Conservation (phyloP, 2,888 invertebrate genomes). For the Athalia rosae region DNA sequence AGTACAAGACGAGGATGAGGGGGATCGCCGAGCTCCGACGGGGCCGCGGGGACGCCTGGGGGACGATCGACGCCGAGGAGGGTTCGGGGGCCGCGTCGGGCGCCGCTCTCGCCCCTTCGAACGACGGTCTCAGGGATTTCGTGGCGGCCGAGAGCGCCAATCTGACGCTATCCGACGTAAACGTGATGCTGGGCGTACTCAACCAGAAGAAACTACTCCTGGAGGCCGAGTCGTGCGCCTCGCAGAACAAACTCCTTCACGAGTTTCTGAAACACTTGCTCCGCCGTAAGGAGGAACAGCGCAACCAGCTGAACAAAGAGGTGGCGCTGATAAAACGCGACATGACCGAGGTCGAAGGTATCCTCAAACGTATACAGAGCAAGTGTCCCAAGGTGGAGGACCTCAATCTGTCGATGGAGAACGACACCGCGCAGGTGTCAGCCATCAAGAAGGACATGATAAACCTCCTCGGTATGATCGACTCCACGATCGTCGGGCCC, state of each 20-base stretch:
- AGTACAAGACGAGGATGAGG: conserved; percentile 78
- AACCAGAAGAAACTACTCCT: conserved; percentile 86
- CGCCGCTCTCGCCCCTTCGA: conserved; percentile 72
- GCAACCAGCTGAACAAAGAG: conserved; percentile 81
- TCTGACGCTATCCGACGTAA: conserved; percentile 86
- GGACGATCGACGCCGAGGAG: conserved; percentile 55
- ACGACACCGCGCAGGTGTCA: conserved; percentile 49
- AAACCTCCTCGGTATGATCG: conserved; percentile 73
- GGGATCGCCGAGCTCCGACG: conserved; percentile 73
- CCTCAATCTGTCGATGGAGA: conserved; percentile 38
- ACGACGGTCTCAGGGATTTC: conserved; percentile 79
- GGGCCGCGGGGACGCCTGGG: conserved; percentile 49
- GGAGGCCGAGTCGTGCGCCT: conserved; percentile 86
- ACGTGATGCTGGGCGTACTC: conserved; percentile 86
- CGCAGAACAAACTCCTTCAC: conserved; percentile 87
- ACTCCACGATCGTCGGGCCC: conserved; percentile 73
- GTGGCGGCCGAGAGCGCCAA: conserved; percentile 82
- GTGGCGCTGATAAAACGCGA: conserved; percentile 84
- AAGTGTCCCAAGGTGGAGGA: conserved; percentile 47
- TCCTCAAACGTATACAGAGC: conserved; percentile 74
- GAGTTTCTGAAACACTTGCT: conserved; percentile 89
- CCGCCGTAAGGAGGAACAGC: conserved; percentile 82
- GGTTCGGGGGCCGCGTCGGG: conserved; percentile 54
- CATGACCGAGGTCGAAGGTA: conserved; percentile 82
- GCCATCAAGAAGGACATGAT: conserved; percentile 50